Evolutionary conservation across 2,888 invertebrate species (phyloP), one percentile per base, ranked within the genome.

Genomic region (Cryptocephalus primarius): DNA sequence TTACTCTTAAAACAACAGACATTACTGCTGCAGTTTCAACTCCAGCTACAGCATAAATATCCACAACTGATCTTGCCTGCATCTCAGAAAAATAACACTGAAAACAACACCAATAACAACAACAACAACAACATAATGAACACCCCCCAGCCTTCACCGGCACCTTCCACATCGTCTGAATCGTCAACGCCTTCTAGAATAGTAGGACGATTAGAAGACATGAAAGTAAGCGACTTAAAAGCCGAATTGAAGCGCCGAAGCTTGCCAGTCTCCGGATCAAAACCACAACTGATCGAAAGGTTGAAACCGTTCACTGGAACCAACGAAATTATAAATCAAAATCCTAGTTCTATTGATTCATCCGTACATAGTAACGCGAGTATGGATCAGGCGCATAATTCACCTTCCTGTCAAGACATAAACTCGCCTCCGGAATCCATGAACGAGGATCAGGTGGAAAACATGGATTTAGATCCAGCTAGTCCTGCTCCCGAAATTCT

Each of bases 221-320:
- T 95, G 89, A 94, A 94, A 75, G 95, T 90, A 45, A 91, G 89
- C 51, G 95, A 96, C 66, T 75, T 96, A 56, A 93, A 94, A 67
- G 87, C 88, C 47, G 95, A 96, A 68, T 79, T 95, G 59, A 96
- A 95, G 70, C 85, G 89, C 48, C 80, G 96, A 42, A 94, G 88
- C 69, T 74, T 97, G 49, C 91, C 95, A 6, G 96, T 97, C 1
- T 95, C 95, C 9, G 96, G 96, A 0, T 86, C 95, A 0, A 97
- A 97, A 66, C 92, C 94, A 8, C 92, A 94, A 65, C 73, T 97
- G 39, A 88, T 97, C 48, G 94, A 96, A 66, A 79, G 96, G 39
- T 73, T 96, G 47, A 86, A 88, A 54, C 88, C 86, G 1, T 88
- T 80, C 66, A 72, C 74, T 67, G 48, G 47, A 41, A 38, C 40